Evolutionary conservation across 2,888 invertebrate species (phyloP), one percentile per base, ranked within the genome.

Genomic region (Campoplex capitator): DNA sequence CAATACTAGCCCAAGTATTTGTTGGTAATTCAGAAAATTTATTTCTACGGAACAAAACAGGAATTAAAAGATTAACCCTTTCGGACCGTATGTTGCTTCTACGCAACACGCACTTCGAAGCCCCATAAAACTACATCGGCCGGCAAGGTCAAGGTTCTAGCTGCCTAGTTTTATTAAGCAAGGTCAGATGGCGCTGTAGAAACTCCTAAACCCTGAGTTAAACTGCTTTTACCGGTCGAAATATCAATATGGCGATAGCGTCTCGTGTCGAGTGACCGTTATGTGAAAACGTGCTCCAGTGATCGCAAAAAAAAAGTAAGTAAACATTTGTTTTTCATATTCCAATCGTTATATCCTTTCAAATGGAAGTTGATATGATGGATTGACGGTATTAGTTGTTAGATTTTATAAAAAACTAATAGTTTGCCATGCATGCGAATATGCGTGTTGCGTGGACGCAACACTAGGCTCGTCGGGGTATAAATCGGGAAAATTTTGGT

Each of bases 61-160:
- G 38, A 38, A 38, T 38, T 38, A 2, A 3, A 38, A 38, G 3
- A 38, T 75, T 70, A 83, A 70, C 70, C 48, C 71, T 71, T 28
- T 71, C 48, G 71, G n/a, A 45, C 71, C 45, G 71, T 71, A 48
- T 71, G 71, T 71, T 48, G 71, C 71, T 45, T 71, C 48, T 42
- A 71, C 45, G 71, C 71, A 71, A 71, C 42, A 48, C 45, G 71
- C 48, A 45, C 45, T 71, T 71, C 6, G 48, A 71, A 48, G 71
- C 71, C 16, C 71, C 45, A 71, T 48, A 48, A 45, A 71, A 48
- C 48, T 71, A 9, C 11, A 71, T 71, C 45, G 23, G 48, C 42
- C 42, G 42, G n/a, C n/a, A 18, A 68, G n/a, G 38, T 42, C 38
- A 2, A 42, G 38, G 68, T 38, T 68, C 68, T 68, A 68, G n/a